Percentiles rank a stretch among this genome's conserved stretches.
phyloP scores from a whole-genome alignment of 2,113 vertebrate genomes.

The Pithys albifrons region DNA sequence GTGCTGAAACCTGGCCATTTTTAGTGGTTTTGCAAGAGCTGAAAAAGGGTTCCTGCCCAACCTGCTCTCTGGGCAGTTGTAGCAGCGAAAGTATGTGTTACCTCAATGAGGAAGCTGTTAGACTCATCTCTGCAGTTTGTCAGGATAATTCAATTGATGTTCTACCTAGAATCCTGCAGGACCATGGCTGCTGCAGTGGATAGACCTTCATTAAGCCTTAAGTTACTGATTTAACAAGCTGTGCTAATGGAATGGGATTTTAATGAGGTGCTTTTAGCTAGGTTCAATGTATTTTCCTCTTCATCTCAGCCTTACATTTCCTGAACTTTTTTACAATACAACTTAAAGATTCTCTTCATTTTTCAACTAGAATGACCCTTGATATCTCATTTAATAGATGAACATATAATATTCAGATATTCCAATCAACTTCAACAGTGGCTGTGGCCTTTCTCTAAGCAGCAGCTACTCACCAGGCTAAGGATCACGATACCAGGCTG shows the following conservation, averaged over 20 bases:
- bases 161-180: slow-evolving; percentile 56
- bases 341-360: neutral
- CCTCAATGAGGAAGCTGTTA: neutral
- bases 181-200: neutral
- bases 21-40: neutral
- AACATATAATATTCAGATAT: neutral
- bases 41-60: neutral
- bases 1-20: neutral
- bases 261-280: slow-evolving; percentile 40
- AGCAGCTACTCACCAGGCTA: neutral
- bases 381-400: slow-evolving; percentile 6
- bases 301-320: slow-evolving; percentile 17
- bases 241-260: slow-evolving; percentile 6
- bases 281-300: neutral
- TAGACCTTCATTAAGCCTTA: slow-evolving; percentile 36
- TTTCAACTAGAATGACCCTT: neutral
- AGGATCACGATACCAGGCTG: neutral
- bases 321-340: neutral
- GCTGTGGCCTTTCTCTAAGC: neutral
- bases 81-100: neutral
- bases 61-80: neutral
- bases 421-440: neutral
- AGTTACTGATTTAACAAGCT: slow-evolving; percentile 42
- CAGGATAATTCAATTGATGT: slow-evolving; percentile 33
- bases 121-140: neutral